phyloP scores from a whole-genome alignment of 2,113 vertebrate genomes.

The Redunca redunca region DNA sequence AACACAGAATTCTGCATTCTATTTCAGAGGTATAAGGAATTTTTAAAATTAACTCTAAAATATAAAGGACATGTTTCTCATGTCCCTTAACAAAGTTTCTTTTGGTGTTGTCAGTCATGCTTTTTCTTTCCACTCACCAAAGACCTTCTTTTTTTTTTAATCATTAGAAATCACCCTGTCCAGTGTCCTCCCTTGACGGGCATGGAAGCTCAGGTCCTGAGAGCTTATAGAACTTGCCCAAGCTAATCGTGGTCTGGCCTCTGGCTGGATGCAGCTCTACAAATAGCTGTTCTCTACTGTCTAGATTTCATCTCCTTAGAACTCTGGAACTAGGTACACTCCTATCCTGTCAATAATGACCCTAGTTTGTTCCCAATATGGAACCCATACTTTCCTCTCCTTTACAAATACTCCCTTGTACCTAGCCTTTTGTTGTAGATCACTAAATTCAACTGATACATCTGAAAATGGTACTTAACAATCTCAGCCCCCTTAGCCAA shows the following conservation, averaged over 20 bases:
- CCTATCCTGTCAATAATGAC: neutral
- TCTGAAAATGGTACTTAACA: neutral
- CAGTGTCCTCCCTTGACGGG: neutral
- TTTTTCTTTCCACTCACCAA: neutral
- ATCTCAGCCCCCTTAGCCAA: neutral
- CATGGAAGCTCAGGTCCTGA: neutral
- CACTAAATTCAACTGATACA: neutral
- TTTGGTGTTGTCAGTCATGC: neutral
- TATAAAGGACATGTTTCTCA: neutral
- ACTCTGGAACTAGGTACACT: neutral
- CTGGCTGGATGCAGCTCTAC: neutral
- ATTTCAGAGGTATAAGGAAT: constrained; percentile 1
- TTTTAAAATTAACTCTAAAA: constrained; percentile 16
- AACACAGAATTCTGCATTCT: neutral
- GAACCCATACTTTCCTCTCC: neutral
- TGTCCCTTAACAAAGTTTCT: neutral
- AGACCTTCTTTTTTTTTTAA: neutral
- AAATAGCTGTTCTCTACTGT: neutral
- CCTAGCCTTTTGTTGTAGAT: neutral
- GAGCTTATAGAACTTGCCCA: neutral
- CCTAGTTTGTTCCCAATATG: neutral
- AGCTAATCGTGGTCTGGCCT: neutral
- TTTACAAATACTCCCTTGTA: neutral
- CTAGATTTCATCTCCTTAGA: neutral
- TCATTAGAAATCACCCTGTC: neutral